Base-by-base conservation (phyloP, 2,113 vertebrate species). In the Elephas maximus region DNA sequence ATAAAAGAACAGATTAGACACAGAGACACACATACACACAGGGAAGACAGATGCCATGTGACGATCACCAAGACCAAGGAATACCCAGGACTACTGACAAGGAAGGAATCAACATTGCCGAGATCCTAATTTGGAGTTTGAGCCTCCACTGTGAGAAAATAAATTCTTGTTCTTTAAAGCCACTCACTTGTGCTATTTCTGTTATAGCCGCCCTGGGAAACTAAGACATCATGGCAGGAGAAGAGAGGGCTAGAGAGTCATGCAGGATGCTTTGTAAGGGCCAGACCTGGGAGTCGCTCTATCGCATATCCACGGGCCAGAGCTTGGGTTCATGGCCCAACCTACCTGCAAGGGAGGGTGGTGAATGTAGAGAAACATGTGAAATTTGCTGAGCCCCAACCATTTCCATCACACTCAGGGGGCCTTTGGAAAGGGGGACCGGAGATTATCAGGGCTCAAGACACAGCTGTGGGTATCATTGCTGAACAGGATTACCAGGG, bases 321-420 rank as follows among this genome's bases (percentile, higher is more conserved):
- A 51, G 4, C 30, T 67, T 1, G 1, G 44, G 57, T 1, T 41
- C 51, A 0, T 0, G 23, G 48, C 60, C 71, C 92, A 6, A 7
- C 33, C 78, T 7, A 4, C 69, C 53, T 8, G 41, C 77, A 23
- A 3, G 8, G 60, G 24, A 53, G 48, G 41, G 63, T 10, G 45
- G 45, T 18, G 21, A 5, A 23, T 0, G 12, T 21, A 3, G 0
- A 8, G 53, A 15, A 33, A 28, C 74, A 21, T 0, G 0, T 1
- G 33, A n/a, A 8, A 15, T 1, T 4, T 5, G 67, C 11, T 0
- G 2, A 80, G 76, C 5, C n/a, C 17, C 1, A 0, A 20, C 2
- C 1, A 0, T 12, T 33, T 3, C 74, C 2, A 24, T 18, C 45
- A 12, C 5, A 0, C 48, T 0, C 18, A 28, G 44, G 9, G 23